These are phyloP conservation scores for Premnoplex brunnescens DNA, from an alignment of 2,797 vertebrate genomes.

Conservation along the genomic window DNA sequence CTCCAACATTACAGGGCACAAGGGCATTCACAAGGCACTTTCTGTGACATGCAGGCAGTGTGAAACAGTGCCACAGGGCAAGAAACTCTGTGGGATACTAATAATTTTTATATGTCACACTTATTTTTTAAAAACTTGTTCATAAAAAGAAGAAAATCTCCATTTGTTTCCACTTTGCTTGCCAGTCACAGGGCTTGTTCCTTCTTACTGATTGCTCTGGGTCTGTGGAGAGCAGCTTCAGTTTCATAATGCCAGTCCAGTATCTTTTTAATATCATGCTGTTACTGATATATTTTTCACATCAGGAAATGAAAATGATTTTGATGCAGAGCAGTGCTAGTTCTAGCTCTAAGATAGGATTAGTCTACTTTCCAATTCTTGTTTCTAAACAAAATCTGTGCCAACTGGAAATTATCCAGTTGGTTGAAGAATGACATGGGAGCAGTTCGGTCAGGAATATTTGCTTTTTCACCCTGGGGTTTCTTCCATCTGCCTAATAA, in stretches of 20 bases:
- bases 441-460: conserved; percentile 35
- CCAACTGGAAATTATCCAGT: conserved; percentile 56
- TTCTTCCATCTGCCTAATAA: conserved; percentile 50
- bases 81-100: neutral
- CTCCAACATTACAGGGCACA: neutral
- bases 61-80: neutral
- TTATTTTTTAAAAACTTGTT: neutral
- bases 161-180: neutral
- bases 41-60: neutral
- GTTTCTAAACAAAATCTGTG: conserved; percentile 25
- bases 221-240: neutral
- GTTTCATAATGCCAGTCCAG: neutral
- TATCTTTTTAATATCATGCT: conserved; percentile 28
- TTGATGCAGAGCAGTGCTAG: neutral
- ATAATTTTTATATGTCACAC: neutral
- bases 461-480: conserved; percentile 40
- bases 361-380: conserved; percentile 57
- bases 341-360: conserved; percentile 64
- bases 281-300: conserved; percentile 5
- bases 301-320: conserved; percentile 56
- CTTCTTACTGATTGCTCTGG: neutral
- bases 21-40: neutral
- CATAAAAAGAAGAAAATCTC: neutral
- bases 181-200: neutral
- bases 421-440: conserved; percentile 27